phyloP scores from a whole-genome alignment of 2,888 invertebrate species.

The Catocala sponsa region DNA sequence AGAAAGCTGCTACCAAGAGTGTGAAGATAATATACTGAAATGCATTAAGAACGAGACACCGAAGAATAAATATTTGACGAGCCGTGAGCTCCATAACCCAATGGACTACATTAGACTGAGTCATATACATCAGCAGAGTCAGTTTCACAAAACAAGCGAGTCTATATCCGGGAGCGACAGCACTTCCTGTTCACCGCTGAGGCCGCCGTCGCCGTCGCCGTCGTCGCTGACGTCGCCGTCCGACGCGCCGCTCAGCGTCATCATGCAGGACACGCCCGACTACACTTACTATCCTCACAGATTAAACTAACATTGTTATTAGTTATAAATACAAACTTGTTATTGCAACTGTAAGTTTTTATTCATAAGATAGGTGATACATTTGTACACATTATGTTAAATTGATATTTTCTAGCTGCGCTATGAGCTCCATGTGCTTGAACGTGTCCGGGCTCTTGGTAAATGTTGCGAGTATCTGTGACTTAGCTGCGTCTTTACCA shows the following conservation, averaged over 20 bases:
- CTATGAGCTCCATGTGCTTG: conserved; percentile 94
- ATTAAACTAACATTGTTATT: conserved; percentile 57
- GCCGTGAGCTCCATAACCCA: conserved; percentile 57
- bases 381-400: conserved; percentile 54
- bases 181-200: conserved; percentile 4
- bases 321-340: background rate
- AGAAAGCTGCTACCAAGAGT: conserved; percentile 49
- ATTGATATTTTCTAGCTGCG: conserved; percentile 91
- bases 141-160: conserved; percentile 3
- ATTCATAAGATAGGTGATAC: background rate
- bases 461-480: conserved; percentile 90
- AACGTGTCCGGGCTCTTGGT: conserved; percentile 92
- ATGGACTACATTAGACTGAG: conserved; percentile 58
- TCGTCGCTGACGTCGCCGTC: conserved; percentile 21
- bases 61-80: conserved; percentile 25
- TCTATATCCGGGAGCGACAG: conserved; percentile 18
- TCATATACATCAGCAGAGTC: conserved; percentile 36
- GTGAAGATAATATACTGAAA: conserved; percentile 46
- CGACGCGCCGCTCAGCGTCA: conserved; percentile 32
- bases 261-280: conserved; percentile 67
- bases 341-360: conserved; percentile 3
- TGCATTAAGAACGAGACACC: conserved; percentile 32
- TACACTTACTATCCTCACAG: conserved; percentile 75
- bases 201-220: conserved; percentile 27
- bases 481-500: conserved; percentile 89